These are phyloP conservation scores for Hylaeus anthracinus DNA, from an alignment of 1,140 invertebrate genomes.

Conservation along the genomic window DNA sequence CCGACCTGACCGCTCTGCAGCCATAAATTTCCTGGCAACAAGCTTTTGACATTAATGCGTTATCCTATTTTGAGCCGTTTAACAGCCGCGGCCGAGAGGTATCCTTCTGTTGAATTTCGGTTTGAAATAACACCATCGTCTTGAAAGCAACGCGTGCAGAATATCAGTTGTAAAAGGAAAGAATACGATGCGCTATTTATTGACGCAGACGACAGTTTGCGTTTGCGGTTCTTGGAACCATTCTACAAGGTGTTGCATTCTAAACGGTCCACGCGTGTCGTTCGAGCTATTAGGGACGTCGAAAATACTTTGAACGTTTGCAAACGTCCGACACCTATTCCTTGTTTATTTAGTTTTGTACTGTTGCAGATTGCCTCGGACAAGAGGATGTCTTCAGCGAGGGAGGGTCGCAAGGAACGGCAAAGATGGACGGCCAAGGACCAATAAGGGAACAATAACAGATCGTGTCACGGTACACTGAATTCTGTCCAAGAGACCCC, in stretches of 20 bases:
- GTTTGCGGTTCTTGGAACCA: not conserved
- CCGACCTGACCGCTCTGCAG: not conserved
- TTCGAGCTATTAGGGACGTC: too few species aligned
- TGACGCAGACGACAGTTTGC: not conserved
- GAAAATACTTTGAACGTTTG: too few species aligned
- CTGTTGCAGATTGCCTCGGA: constrained; percentile 40
- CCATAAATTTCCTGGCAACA: constrained; percentile 49
- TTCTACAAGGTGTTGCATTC: not conserved
- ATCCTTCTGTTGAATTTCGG: constrained; percentile 15
- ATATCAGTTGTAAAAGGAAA: constrained; percentile 20
- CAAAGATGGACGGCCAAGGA: constrained; percentile 9
- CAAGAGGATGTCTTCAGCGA: not conserved
- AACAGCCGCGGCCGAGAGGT: constrained; percentile 15
- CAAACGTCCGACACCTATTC: too few species aligned
- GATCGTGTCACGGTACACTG: too few species aligned
- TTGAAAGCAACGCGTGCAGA: constrained; percentile 37
- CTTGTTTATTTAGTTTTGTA: too few species aligned
- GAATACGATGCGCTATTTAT: constrained; percentile 26
- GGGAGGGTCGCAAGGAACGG: not conserved
- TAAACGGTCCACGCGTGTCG: too few species aligned
- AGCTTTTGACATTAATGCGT: constrained; percentile 49
- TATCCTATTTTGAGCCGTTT: constrained; percentile 49
- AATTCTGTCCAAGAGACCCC: too few species aligned
- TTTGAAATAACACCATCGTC: constrained; percentile 35
- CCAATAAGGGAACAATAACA: not conserved